Percentiles rank a stretch among this genome's conserved stretches.
phyloP scores from a whole-genome alignment of 2,888 invertebrate genomes.

The Cyclophora punctaria region DNA sequence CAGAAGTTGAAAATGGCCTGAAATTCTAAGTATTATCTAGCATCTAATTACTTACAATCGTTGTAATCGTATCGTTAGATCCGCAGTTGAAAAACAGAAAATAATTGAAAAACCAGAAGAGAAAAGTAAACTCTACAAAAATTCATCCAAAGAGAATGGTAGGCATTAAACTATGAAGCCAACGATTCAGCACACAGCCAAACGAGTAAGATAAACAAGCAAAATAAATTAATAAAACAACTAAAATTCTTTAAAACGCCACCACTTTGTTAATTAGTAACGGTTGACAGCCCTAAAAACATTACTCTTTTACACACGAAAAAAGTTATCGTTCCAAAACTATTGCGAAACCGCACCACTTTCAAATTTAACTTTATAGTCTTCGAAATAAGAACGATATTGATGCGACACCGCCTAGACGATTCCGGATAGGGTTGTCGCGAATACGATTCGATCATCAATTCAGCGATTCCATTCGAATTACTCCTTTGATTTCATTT shows the following conservation, averaged over 20 bases:
- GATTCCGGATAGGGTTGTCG: slow-evolving; percentile 6
- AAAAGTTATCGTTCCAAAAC: not conserved
- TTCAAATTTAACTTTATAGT: not conserved
- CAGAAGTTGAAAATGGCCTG: too few species aligned
- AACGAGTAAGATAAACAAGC: too few species aligned
- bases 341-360: not conserved
- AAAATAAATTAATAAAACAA: slow-evolving; percentile 4
- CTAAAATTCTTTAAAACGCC: slow-evolving; percentile 9
- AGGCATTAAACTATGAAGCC: too few species aligned
- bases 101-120: too few species aligned
- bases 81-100: too few species aligned
- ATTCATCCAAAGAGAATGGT: too few species aligned
- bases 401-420: slow-evolving; percentile 7
- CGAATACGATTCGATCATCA: slow-evolving; percentile 26
- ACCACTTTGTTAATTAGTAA: slow-evolving; percentile 23
- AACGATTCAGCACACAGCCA: too few species aligned
- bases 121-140: too few species aligned
- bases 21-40: too few species aligned
- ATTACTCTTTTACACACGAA: slow-evolving; percentile 20
- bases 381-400: too few species aligned
- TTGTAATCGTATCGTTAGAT: too few species aligned
- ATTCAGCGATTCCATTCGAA: slow-evolving; percentile 52
- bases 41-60: too few species aligned
- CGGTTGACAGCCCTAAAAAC: slow-evolving; percentile 22
- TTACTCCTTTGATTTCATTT: slow-evolving; percentile 62